Evolutionary conservation across 2,888 invertebrate genomes (phyloP), one percentile per base, ranked within the genome.

Genomic region (Neoitamus cyanurus): DNA sequence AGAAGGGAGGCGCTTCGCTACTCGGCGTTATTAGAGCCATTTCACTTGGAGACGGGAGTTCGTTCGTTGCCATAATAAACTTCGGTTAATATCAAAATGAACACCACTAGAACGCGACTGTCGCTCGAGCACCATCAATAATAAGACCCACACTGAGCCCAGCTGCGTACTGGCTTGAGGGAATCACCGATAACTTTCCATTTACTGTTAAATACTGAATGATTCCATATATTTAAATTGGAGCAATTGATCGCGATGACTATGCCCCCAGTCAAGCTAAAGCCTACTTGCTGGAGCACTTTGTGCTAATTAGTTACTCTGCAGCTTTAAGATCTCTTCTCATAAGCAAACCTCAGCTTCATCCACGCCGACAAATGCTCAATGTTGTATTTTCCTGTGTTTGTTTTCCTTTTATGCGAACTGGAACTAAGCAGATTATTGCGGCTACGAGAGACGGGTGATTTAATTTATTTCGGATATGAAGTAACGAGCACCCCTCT

Each of bases 11-110:
- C 69, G 88, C 89, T 30, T 90, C 90, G 13, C 87, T 87, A 31
- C 86, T 88, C 0, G 91, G 91, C 34, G 90, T 90, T 46, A 92
- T 89, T 31, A 92, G 87, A 69, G 89, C 90, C 88, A 91, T 89
- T 89, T 92, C 92, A 86, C 90, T 90, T 3, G 91, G 90, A 83
- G 91, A 90, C 84, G 89, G 88, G 75, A 89, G 84, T 30, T 90
- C 88, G 37, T 86, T 86, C 58, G 87, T 83, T 73, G 88, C 87
- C 90, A 90, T 90, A 58, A 58, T 58, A 58, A 58, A 58, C 20
- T 58, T 20, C 20, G 11, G 15, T 9, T 58, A 58, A 58, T 58
- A 58, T 58, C 58, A 58, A 58, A 34, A 11, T 42, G 13, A 75
- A 28, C 42, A 75, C 75, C 75, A 25, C 25, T 9, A 37, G 75